A percentile compares a stretch with the other conserved stretches of the same genome.
phyloP scores from a whole-genome alignment of 2,888 invertebrate species.

The Netelia inedita region DNA sequence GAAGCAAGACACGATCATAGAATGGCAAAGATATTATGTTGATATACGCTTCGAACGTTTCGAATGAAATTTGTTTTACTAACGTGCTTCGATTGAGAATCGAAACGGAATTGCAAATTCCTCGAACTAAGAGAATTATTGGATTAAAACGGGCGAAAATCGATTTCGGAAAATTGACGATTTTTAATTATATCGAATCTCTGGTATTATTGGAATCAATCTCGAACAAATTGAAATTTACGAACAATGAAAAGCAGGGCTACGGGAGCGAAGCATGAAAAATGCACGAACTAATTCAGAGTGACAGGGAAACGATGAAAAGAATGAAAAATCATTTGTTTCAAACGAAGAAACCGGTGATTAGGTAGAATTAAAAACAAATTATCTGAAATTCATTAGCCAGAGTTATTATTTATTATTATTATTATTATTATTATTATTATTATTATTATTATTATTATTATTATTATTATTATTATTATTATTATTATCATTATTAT shows the following conservation, averaged over 20 bases:
- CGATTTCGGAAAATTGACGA: conserved; percentile 25
- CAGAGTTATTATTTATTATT: too few species aligned
- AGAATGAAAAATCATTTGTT: conserved; percentile 27
- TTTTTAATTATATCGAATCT: conserved; percentile 61
- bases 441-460: conserved; percentile 38
- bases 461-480: conserved; percentile 39
- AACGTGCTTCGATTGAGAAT: conserved; percentile 27
- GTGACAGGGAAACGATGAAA: conserved; percentile 8
- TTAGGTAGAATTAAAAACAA: conserved; percentile 5
- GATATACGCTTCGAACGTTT: background rate
- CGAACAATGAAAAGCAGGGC: conserved; percentile 29
- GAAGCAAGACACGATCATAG: conserved; percentile 77
- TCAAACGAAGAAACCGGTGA: conserved; percentile 36
- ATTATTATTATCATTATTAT: conserved; percentile 46
- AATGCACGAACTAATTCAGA: conserved; percentile 19
- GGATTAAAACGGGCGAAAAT: background rate
- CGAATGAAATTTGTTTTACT: conserved; percentile 36
- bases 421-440: conserved; percentile 2
- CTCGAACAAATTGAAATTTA: conserved; percentile 22
- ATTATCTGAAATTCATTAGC: background rate
- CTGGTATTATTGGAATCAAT: conserved; percentile 45
- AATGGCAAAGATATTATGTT: conserved; percentile 60
- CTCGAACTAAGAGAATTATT: conserved; percentile 22
- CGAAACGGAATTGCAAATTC: conserved; percentile 53
- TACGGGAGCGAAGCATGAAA: conserved; percentile 17